These are phyloP conservation scores for Charanyca ferruginea DNA, from an alignment of 2,888 invertebrate species.

Conservation along the genomic window DNA sequence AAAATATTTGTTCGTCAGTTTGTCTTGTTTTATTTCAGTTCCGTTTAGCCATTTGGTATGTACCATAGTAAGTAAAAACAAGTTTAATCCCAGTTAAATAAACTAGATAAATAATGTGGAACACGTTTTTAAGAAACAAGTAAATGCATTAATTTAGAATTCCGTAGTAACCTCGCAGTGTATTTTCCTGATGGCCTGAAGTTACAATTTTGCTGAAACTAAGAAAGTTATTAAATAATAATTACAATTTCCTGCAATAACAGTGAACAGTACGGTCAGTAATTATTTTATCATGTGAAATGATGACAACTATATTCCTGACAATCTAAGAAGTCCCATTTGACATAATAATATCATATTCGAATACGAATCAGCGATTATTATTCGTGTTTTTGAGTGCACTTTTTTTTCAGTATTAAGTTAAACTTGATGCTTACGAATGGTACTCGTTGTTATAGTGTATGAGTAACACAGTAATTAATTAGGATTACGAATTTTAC, in stretches of 20 bases:
- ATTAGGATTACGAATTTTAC: no score
- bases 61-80: not conserved
- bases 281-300: not conserved
- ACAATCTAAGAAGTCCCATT: no score
- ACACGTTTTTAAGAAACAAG: conserved; percentile 1
- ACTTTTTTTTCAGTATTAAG: no score
- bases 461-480: no score
- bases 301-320: no score
- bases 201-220: conserved; percentile 20
- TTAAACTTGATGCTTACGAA: no score
- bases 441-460: no score
- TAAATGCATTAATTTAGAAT: not conserved
- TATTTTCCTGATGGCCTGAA: conserved; percentile 8
- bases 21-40: not conserved
- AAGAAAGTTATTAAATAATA: conserved; percentile 1
- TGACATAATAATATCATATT: no score
- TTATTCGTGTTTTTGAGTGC: no score
- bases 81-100: not conserved
- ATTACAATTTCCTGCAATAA: not conserved
- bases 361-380: no score
- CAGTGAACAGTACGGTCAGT: not conserved
- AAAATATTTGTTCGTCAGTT: no score
- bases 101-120: not conserved
- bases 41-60: not conserved
- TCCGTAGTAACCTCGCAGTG: conserved; percentile 16